phyloP scores from a whole-genome alignment of 2,797 vertebrate species.

The Rhadinocentrus ornatus region DNA sequence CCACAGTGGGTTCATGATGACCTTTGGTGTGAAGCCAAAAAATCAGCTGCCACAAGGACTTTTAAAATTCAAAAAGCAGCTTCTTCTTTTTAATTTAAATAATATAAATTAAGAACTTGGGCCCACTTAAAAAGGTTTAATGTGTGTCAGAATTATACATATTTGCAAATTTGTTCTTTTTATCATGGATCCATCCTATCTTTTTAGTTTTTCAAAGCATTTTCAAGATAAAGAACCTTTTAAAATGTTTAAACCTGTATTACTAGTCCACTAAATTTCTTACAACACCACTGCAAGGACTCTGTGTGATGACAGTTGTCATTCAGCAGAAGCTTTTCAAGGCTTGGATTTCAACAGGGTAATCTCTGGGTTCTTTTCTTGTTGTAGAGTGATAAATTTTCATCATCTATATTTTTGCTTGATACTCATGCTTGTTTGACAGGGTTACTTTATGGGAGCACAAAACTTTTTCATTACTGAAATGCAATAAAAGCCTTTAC shows the following conservation, averaged over 20 bases:
- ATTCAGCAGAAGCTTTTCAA: not conserved
- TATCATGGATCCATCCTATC: not conserved
- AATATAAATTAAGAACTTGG: no score
- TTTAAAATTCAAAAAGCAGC: not conserved
- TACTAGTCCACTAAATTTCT: not conserved
- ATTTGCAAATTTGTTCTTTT: no score
- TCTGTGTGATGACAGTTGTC: not conserved
- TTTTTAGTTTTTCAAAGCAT: not conserved
- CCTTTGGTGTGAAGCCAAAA: not conserved
- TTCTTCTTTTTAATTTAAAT: not conserved
- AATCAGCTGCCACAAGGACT: slow-evolving; percentile 3
- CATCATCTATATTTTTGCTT: not conserved
- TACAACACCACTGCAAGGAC: not conserved
- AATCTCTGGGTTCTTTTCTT: not conserved
- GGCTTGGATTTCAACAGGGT: not conserved
- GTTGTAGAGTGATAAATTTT: no score
- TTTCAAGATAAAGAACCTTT: not conserved
- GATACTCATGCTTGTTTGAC: no score
- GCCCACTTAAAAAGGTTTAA: no score
- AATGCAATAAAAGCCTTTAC: no score
- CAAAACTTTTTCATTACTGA: no score
- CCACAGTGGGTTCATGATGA: slow-evolving; percentile 27
- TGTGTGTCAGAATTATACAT: no score
- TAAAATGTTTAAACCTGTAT: not conserved
- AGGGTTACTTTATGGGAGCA: no score